Conservation (phyloP, 2,113 vertebrate species). For the Falcunculus frontatus region DNA sequence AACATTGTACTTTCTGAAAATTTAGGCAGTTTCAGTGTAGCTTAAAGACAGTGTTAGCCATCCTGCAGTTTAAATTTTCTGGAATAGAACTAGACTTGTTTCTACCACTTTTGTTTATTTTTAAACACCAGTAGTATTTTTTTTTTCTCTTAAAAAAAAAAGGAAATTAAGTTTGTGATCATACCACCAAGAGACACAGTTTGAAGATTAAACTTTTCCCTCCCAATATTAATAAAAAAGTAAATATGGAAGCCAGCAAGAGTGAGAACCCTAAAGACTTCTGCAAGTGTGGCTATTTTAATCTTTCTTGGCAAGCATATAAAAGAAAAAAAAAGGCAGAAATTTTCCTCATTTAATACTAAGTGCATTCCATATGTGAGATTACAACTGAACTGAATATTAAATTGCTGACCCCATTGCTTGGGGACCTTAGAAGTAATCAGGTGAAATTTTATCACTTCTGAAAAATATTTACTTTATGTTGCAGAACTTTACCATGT, state of each 20-base stretch:
- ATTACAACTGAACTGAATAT: not conserved
- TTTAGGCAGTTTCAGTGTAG: not conserved
- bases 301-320: not conserved
- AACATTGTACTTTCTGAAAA: not conserved
- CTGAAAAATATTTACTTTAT: slow-evolving; percentile 9
- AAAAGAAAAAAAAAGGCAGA: not conserved
- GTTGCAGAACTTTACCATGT: not conserved
- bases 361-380: not conserved
- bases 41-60: not conserved
- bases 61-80: not conserved
- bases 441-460: slow-evolving; percentile 5
- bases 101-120: not conserved
- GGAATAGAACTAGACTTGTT: not conserved
- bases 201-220: not conserved
- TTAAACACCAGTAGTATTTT: not conserved
- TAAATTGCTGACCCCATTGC: not conserved
- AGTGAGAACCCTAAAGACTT: not conserved
- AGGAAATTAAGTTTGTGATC: not conserved
- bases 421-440: not conserved
- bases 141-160: not conserved
- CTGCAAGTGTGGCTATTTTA: not conserved
- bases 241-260: not conserved
- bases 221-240: not conserved
- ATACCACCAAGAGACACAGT: not conserved
- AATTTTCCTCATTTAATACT: not conserved